Percentiles rank a stretch among this genome's conserved stretches.
Evolutionary conservation across 2,888 invertebrate species (phyloP).

Genomic region (Xestia c-nigrum): DNA sequence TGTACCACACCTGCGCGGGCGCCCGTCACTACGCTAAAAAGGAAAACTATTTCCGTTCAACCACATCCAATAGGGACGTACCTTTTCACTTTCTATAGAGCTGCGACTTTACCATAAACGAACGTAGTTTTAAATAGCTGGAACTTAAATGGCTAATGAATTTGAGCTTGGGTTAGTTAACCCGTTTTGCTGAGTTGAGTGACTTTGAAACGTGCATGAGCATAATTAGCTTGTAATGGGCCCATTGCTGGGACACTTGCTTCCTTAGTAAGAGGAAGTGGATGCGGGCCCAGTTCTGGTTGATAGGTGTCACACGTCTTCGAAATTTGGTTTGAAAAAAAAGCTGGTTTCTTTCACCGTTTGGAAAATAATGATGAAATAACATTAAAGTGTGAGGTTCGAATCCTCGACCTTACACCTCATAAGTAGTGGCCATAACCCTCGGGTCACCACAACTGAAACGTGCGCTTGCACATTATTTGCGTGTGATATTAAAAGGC

Average conservation of each 20-base stretch:
- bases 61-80: slow-evolving; percentile 35
- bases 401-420: neutral
- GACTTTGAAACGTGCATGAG: slow-evolving; percentile 7
- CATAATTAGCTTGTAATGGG: neutral
- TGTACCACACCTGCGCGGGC: slow-evolving; percentile 20
- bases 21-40: slow-evolving; percentile 59
- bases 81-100: slow-evolving; percentile 64
- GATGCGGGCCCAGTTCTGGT: neutral
- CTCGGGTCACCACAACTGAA: neutral
- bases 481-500: neutral
- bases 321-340: too few species aligned
- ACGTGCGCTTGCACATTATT: slow-evolving; percentile 1
- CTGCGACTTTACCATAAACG: slow-evolving; percentile 33
- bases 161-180: slow-evolving; percentile 14
- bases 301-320: neutral
- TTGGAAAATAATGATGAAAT: neutral
- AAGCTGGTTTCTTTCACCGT: neutral
- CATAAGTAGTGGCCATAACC: neutral
- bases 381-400: neutral
- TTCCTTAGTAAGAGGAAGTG: neutral
- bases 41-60: slow-evolving; percentile 64
- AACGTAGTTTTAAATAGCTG: slow-evolving; percentile 9
- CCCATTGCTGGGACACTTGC: neutral
- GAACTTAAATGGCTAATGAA: slow-evolving; percentile 37
- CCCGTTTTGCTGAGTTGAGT: slow-evolving; percentile 34